phyloP scores from a whole-genome alignment of 92 coral and sea anemone species.

The Parazoanthus atlanticus region DNA sequence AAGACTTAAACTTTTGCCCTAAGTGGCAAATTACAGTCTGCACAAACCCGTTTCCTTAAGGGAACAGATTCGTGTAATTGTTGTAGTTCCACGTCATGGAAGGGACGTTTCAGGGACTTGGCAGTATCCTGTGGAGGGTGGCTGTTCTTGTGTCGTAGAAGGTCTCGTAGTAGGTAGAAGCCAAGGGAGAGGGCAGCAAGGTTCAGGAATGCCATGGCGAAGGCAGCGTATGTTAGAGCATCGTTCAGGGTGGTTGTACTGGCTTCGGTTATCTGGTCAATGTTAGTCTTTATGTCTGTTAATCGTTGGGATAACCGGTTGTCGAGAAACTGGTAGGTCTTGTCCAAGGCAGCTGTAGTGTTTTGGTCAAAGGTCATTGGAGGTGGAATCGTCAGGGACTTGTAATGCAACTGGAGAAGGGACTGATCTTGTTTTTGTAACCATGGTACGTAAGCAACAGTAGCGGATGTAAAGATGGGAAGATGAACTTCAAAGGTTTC shows the following conservation, averaged over 20 bases:
- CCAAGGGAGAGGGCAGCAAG: background rate
- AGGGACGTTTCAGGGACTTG: background rate
- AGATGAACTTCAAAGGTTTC: background rate
- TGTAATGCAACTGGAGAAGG: background rate
- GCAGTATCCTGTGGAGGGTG: background rate
- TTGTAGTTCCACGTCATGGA: background rate
- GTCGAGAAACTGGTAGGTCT: background rate
- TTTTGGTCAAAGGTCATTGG: background rate
- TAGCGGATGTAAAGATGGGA: background rate
- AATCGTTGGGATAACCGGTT: background rate
- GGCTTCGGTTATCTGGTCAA: background rate
- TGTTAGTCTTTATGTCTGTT: background rate
- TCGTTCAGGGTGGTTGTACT: background rate
- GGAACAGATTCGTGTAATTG: background rate
- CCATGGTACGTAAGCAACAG: background rate
- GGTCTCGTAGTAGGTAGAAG: background rate
- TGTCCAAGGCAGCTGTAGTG: background rate
- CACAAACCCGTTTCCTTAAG: background rate
- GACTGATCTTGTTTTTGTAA: background rate
- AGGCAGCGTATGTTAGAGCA: background rate
- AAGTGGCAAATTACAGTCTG: background rate
- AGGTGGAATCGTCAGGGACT: background rate
- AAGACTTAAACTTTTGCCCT: background rate
- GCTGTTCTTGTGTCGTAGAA: background rate
- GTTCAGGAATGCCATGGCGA: constrained; percentile 1